Conservation (phyloP, 2,888 invertebrate species). For the Sarcophaga carnaria region DNA sequence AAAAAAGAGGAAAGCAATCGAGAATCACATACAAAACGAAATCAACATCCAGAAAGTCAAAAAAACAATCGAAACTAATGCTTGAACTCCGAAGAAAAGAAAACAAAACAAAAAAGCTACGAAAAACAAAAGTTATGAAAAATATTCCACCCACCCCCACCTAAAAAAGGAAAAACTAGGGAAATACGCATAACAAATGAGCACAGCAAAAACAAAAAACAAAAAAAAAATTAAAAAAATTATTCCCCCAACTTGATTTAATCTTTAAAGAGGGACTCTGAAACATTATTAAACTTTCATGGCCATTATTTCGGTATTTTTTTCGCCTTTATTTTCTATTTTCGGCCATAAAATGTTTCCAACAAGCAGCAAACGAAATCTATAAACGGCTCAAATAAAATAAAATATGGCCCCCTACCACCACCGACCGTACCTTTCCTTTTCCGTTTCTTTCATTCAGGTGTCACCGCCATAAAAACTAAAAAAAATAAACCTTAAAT, state of each 20-base stretch:
- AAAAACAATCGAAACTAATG: neutral
- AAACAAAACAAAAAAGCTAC: neutral
- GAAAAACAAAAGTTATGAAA: constrained; percentile 14
- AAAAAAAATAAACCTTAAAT: constrained; percentile 1
- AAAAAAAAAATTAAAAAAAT: neutral
- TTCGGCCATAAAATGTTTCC: neutral
- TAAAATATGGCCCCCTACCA: no score
- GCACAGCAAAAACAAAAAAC: neutral
- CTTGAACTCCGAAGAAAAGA: neutral
- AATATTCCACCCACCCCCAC: no score
- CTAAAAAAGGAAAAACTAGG: neutral
- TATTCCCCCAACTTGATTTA: neutral
- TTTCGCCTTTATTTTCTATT: constrained; percentile 7
- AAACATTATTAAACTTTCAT: constrained; percentile 21
- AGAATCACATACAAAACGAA: neutral
- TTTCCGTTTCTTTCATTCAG: no score
- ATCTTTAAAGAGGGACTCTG: neutral
- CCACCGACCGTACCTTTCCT: no score
- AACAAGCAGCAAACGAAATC: neutral
- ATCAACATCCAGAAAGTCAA: neutral
- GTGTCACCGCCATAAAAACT: neutral
- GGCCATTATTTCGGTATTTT: constrained; percentile 3
- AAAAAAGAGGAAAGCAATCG: neutral
- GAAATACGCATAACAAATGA: neutral
- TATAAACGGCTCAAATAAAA: constrained; percentile 15